Base-by-base conservation (phyloP, 1,140 invertebrate species). In the Magallana gigas region DNA sequence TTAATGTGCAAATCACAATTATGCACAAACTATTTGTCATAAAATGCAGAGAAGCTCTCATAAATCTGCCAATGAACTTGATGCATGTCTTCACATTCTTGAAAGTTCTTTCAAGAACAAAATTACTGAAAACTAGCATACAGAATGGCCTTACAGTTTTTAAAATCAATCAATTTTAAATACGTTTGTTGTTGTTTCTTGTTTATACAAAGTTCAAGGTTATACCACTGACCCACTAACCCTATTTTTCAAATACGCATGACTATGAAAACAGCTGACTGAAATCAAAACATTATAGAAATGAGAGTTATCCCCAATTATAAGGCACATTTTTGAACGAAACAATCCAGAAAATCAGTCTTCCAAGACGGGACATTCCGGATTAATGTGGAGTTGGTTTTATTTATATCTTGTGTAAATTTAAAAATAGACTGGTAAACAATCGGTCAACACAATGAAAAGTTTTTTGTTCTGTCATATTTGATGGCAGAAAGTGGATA, bases 261-360 rank as follows among this genome's bases (percentile, higher is more conserved):
- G 68, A 76, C 68, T 76, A 29, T 60, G 80, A 64, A 87, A 87
- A 87, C 85, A 87, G 85, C 85, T 87, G 85, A 87, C 83, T 87
- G 58, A 83, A 59, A 59, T 23, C 23, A 81, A 83, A 87, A 62
- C 60, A 83, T 57, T 83, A 3, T 36, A 57, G 23, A 29, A 18
- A 12, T 48, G 5, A 23, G 5, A 48, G 36, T 48, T 48, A 48
- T 48, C 36, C 2, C 36, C 36, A 4, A 48, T 48, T 48, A 48
- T 5, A 48, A 4, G 2, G 36, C 36, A 48, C 36, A 48, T 48
- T 48, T 48, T 2, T 48, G 36, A 48, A 48, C 36, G 5, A 48
- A 48, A 48, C 36, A 48, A 48, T 48, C 36, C 36, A 48, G 36
- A 48, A 48, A 48, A 48, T 5, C 36, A 48, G 5, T 48, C 68